phyloP scores from a whole-genome alignment of 2,113 vertebrate genomes.

The Mastomys coucha region DNA sequence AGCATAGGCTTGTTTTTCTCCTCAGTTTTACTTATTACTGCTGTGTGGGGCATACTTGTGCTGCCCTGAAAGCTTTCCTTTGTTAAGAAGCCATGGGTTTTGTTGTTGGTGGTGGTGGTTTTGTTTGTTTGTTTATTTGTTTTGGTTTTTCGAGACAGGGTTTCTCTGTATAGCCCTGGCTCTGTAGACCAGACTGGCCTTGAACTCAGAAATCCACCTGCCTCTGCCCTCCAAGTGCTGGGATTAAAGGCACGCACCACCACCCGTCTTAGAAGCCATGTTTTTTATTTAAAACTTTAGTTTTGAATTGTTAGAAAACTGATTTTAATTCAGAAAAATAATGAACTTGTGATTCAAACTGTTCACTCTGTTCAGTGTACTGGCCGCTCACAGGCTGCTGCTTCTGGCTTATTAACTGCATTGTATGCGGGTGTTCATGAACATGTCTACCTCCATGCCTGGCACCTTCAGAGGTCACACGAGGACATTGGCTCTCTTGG shows the following conservation, averaged over 20 bases:
- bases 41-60: neutral
- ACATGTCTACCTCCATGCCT: neutral
- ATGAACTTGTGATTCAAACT: neutral
- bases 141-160: no score
- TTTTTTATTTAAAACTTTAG: neutral
- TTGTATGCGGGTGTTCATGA: neutral
- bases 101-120: no score
- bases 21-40: neutral
- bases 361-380: neutral
- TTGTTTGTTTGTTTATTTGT: no score
- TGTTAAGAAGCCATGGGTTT: neutral
- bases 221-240: no score
- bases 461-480: neutral
- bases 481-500: neutral
- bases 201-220: no score
- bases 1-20: neutral
- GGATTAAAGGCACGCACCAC: no score
- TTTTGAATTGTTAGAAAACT: neutral
- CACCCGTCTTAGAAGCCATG: neutral
- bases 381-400: neutral
- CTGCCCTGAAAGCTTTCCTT: neutral
- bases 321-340: constrained; percentile 16
- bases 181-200: no score
- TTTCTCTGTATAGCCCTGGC: no score
- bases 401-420: neutral